Base-by-base conservation (phyloP, 2,797 vertebrate species). In the Epinephelus coioides region DNA sequence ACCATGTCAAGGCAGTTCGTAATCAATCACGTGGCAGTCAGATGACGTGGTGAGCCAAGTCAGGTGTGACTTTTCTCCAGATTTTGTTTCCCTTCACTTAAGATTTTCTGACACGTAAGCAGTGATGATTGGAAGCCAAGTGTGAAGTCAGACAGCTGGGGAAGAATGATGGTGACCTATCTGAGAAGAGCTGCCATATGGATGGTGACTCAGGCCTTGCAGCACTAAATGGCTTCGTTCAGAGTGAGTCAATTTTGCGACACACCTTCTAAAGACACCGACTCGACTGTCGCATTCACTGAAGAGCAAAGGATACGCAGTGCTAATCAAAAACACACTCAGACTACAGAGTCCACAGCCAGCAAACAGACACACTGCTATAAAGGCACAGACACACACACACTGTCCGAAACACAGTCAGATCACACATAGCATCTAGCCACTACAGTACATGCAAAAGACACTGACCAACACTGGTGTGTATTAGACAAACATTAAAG, bases 161-260 rank as follows among this genome's bases (percentile, higher is more conserved):
- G 47, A 18, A 13, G 76, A 65, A 2, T 34, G 70, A 62, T 17
- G 51, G 49, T 38, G 55, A 79, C 49, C 61, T 6, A 8, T 54
- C 46, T 3, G 59, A 53, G 54, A 27, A 10, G 44, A 54, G 34
- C 61, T 7, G 60, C 69, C 72, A 47, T 47, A 49, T 14, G 72
- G 69, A 47, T 50, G 2, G 18, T 75, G 79, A 85, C 34, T 85
- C 76, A 67, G 79, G 43, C 38, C 53, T 6, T 2, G 40, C 64
- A 11, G 64, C 54, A 3, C 17, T 15, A 3, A 74, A 38, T 2
- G 14, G 50, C 50, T 44, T 40, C 34, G 3, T 17, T 40, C 25
- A 34, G 9, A 25, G 21, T 69, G 83, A 82, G 19, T 82, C 76
- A 78, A 19, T 8, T 44, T 3, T 60, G 75, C 38, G 15, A 79